Evolutionary conservation across 2,113 vertebrate species (phyloP).

Genomic region (Stigmatopora argus): DNA sequence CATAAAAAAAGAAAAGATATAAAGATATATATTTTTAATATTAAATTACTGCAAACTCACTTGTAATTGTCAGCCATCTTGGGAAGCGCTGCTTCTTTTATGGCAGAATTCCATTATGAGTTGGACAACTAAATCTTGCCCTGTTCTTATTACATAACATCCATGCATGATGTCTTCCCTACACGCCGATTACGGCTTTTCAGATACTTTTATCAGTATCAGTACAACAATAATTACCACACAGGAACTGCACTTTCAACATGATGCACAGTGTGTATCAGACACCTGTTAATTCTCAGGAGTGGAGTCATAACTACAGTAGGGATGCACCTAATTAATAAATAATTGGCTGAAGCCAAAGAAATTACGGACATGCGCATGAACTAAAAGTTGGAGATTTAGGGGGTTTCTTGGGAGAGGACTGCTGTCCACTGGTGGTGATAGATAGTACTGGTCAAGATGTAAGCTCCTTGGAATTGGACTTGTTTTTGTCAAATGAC

Average conservation of each 20-base stretch:
- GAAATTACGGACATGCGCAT: not conserved
- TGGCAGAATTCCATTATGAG: too few species aligned
- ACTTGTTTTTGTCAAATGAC: not conserved
- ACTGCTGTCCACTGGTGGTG: not conserved
- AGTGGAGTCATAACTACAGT: not conserved
- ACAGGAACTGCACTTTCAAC: not conserved
- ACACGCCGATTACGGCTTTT: too few species aligned
- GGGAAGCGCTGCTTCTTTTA: too few species aligned
- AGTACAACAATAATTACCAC: not conserved
- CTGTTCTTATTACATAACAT: too few species aligned
- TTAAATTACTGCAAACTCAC: too few species aligned
- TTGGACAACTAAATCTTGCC: too few species aligned
- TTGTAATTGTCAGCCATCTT: too few species aligned
- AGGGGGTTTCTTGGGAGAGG: not conserved
- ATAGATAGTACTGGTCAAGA: constrained; percentile 5
- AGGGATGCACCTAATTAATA: not conserved
- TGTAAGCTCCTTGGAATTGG: not conserved
- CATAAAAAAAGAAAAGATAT: too few species aligned
- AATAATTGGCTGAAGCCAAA: too few species aligned
- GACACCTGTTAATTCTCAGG: not conserved
- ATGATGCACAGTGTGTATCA: not conserved
- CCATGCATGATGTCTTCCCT: too few species aligned
- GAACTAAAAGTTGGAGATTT: not conserved
- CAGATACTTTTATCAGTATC: too few species aligned
- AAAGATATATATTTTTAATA: too few species aligned